Evolutionary conservation across 53 echinoderm and acorn worm genomes (phyloP).

Genomic region (Paracentrotus lividus): DNA sequence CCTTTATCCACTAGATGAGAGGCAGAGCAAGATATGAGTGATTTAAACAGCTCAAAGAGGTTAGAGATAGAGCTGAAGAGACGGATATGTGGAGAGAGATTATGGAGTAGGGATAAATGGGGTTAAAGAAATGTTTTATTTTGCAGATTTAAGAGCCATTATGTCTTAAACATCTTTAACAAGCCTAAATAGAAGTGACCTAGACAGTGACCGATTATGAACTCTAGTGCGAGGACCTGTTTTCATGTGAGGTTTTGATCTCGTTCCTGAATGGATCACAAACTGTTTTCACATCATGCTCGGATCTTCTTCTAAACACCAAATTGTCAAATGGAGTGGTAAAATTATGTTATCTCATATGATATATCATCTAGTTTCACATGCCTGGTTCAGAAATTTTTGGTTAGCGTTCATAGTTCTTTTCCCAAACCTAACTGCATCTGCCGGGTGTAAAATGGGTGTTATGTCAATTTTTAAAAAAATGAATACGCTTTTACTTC

Average conservation of each 20-base stretch:
- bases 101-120: constrained; percentile 40
- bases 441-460: too few relatives aligned
- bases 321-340: too few relatives aligned
- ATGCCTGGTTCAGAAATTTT: too few relatives aligned
- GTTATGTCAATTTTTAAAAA: too few relatives aligned
- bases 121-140: constrained; percentile 33
- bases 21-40: constrained; percentile 36
- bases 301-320: too few relatives aligned
- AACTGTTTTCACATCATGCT: too few relatives aligned
- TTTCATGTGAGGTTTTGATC: background rate
- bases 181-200: background rate
- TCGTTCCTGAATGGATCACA: background rate
- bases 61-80: background rate
- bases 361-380: too few relatives aligned
- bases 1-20: background rate
- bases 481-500: too few relatives aligned
- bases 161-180: constrained; percentile 39
- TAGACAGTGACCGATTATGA: constrained; percentile 56
- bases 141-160: constrained; percentile 32
- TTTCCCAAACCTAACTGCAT: too few relatives aligned
- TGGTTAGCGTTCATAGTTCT: too few relatives aligned
- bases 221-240: constrained; percentile 12
- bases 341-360: too few relatives aligned
- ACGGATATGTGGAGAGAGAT: background rate
- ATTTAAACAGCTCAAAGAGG: constrained; percentile 19